phyloP scores from a whole-genome alignment of 2,888 invertebrate species.

The Drosophila prostipennis region DNA sequence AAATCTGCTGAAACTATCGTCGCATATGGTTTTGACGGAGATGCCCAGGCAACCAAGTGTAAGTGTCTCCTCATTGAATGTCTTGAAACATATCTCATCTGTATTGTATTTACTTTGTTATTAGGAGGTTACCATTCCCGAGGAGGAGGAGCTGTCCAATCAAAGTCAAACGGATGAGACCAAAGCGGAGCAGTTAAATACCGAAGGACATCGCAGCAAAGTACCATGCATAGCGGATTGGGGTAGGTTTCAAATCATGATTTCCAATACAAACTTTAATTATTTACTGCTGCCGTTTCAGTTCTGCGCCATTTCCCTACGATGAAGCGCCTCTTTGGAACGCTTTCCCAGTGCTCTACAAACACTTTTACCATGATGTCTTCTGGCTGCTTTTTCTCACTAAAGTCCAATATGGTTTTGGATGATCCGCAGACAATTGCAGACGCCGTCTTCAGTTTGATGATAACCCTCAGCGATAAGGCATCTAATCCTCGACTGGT shows the following conservation, averaged over 20 bases:
- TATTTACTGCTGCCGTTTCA: slow-evolving; percentile 66
- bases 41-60: slow-evolving; percentile 85
- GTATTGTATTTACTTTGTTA: slow-evolving; percentile 22
- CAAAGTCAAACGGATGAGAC: slow-evolving; percentile 92
- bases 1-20: slow-evolving; percentile 88
- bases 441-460: slow-evolving; percentile 94
- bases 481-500: slow-evolving; percentile 91
- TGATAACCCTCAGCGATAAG: slow-evolving; percentile 90
- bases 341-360: slow-evolving; percentile 91
- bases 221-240: slow-evolving; percentile 91
- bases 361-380: slow-evolving; percentile 89
- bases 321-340: slow-evolving; percentile 92
- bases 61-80: slow-evolving; percentile 50
- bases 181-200: slow-evolving; percentile 89
- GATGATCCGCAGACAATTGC: slow-evolving; percentile 91
- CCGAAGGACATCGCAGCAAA: slow-evolving; percentile 84
- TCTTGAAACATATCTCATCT: not conserved
- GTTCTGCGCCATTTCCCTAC: slow-evolving; percentile 91
- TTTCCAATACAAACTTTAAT: not conserved
- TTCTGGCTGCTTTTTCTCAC: slow-evolving; percentile 84
- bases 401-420: slow-evolving; percentile 79
- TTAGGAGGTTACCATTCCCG: slow-evolving; percentile 84
- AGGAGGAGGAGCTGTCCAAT: slow-evolving; percentile 83
- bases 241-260: slow-evolving; percentile 83
- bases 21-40: slow-evolving; percentile 87